These are phyloP conservation scores for Zoanthus gigantus DNA, from an alignment of 92 coral and sea anemone species.

Conservation along the genomic window DNA sequence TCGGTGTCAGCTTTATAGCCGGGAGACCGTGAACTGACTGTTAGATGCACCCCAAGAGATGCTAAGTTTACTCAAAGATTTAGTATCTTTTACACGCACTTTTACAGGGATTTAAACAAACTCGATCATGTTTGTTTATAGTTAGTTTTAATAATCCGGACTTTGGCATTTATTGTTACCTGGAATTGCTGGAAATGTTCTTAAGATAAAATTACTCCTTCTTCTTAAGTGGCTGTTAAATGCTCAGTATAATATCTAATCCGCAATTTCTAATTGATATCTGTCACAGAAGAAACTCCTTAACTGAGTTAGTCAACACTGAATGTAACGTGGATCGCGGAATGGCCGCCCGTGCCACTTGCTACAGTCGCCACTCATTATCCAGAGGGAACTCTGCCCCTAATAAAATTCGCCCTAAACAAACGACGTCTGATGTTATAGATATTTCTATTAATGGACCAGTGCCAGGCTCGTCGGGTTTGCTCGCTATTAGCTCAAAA, in stretches of 20 bases:
- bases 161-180: no score
- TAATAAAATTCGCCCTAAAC: constrained; percentile 47
- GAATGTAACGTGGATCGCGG: constrained; percentile 79
- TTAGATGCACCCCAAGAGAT: no score
- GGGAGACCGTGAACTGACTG: no score
- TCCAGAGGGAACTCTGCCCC: constrained; percentile 74
- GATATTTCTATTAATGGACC: constrained; percentile 22
- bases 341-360: constrained; percentile 92
- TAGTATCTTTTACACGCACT: no score
- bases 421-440: constrained; percentile 45
- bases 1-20: no score
- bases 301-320: constrained; percentile 30
- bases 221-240: not conserved
- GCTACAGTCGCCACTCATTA: constrained; percentile 84
- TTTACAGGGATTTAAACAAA: no score
- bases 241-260: not conserved
- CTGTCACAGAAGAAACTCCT: constrained; percentile 17
- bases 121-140: no score
- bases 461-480: not conserved
- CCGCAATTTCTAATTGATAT: not conserved
- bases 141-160: no score
- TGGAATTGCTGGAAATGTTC: no score
- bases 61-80: no score
- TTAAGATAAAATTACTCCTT: no score
- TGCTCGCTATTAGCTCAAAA: not conserved